Evolutionary conservation across 2,888 invertebrate genomes (phyloP), one percentile per base, ranked within the genome.

Genomic region (Thecocarcelia acutangulata): DNA sequence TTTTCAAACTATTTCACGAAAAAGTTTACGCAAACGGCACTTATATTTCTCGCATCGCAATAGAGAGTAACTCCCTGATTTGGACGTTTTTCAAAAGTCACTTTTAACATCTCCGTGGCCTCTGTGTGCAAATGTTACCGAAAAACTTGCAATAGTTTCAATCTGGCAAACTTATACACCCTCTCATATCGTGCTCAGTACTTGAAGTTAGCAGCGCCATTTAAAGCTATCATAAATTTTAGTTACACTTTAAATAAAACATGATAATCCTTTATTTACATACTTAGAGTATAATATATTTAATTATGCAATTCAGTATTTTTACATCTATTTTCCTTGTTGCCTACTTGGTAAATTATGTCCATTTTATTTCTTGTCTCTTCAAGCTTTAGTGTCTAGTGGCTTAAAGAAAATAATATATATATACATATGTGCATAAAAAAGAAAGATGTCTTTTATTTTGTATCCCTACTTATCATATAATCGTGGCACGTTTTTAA

Each of bases 401-500:
- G 15, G 19, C 12, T 12, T 40, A 1, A 21, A 13, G 12, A 44
- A 64, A 33, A 64, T 28, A 44, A 44, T 44, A 44, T 13, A 44
- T 44, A 44, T 4, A 44, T 15, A 4, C n/a, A 15, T 44, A 6
- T 44, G 44, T 44, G 44, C n/a, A 5, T 44, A 6, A 28, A 28
- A 48, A 33, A 54, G 17, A 5, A 54, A 54, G 33, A 54, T 15
- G 11, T 54, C 21, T 50, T 50, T 21, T 21, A 5, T 13, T 50
- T 59, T 64, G 9, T 42, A 13, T 24, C 59, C 59, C 33, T 19
- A 33, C 42, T 68, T 42, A 76, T 76, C 52, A 68, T 69, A 40
- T 61, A 76, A 76, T 61, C 76, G 54, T 76, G 76, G 76, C 76
- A 76, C 76, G 76, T 76, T 52, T 76, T 59, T 66, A 21, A 68